A percentile compares a stretch with the other conserved stretches of the same genome.
Evolutionary conservation across 2,888 invertebrate species (phyloP).

Genomic region (Athrips mouffetella): DNA sequence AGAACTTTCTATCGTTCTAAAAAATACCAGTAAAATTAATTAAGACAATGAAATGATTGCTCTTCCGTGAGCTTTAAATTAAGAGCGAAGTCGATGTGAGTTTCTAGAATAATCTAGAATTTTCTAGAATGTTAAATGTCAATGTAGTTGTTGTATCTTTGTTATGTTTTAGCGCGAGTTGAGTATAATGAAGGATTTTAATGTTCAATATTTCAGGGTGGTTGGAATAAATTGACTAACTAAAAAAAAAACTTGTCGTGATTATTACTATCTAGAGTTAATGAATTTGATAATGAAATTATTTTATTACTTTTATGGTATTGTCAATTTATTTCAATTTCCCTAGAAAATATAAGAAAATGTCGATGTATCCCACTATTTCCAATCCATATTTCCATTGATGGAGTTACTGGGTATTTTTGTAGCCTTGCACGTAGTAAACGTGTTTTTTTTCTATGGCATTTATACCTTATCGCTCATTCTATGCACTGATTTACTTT

Average conservation of each 20-base stretch:
- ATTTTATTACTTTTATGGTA: too few species aligned
- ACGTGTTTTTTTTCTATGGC: constrained; percentile 27
- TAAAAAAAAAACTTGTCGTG: not conserved
- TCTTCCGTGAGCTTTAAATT: too few species aligned
- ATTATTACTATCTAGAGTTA: not conserved
- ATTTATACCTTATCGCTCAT: constrained; percentile 19
- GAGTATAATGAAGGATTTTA: constrained; percentile 8
- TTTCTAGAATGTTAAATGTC: not conserved
- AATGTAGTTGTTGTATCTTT: not conserved
- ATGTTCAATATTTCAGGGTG: not conserved
- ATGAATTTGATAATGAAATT: not conserved
- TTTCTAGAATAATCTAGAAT: not conserved
- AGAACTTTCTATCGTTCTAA: not conserved
- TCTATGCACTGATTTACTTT: constrained; percentile 20
- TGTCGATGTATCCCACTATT: too few species aligned
- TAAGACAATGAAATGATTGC: too few species aligned
- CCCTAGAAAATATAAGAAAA: not conserved
- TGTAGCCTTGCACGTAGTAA: constrained; percentile 19
- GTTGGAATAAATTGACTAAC: not conserved
- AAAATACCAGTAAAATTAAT: too few species aligned
- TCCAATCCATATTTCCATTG: too few species aligned
- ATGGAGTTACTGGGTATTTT: too few species aligned
- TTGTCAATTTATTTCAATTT: not conserved
- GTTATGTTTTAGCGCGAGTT: not conserved
- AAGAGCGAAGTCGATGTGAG: too few species aligned